phyloP scores from a whole-genome alignment of 2,797 vertebrate species.

The Kryptolebias ocellatus region DNA sequence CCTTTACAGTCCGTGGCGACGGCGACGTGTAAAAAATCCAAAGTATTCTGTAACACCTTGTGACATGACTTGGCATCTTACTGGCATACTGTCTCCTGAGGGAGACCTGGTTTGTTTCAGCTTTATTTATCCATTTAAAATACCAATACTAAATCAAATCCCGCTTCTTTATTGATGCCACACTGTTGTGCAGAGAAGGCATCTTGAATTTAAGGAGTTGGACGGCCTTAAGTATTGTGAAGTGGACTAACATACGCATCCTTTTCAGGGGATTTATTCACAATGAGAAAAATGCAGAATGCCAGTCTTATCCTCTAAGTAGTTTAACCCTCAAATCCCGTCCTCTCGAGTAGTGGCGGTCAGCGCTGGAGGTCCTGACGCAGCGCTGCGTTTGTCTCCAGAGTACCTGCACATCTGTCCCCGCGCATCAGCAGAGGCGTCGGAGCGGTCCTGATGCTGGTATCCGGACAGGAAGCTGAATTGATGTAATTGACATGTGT shows the following conservation, averaged over 20 bases:
- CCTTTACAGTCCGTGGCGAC: too few species aligned
- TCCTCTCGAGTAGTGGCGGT: conserved; percentile 8
- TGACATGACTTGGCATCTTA: too few species aligned
- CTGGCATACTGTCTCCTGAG: too few species aligned
- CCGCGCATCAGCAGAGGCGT: conserved; percentile 22
- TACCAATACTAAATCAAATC: neutral
- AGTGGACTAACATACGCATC: too few species aligned
- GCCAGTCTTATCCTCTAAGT: neutral
- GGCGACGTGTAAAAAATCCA: too few species aligned
- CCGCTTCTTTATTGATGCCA: neutral
- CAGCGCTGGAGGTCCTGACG: conserved; percentile 22
- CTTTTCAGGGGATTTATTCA: neutral
- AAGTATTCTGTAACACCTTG: too few species aligned
- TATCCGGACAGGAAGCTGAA: conserved; percentile 44
- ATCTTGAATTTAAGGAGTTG: neutral
- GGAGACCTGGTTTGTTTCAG: neutral
- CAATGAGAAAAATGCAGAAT: conserved; percentile 6
- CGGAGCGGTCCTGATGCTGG: conserved; percentile 38
- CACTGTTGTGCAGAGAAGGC: neutral
- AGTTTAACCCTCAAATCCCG: conserved; percentile 7
- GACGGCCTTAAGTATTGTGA: neutral
- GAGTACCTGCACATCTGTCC: conserved; percentile 31
- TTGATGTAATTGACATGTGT: conserved; percentile 75
- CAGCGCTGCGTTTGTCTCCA: conserved; percentile 32
- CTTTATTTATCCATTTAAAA: neutral